Conservation (phyloP, 2,888 invertebrate genomes). For the Nymphalis polychloros region DNA sequence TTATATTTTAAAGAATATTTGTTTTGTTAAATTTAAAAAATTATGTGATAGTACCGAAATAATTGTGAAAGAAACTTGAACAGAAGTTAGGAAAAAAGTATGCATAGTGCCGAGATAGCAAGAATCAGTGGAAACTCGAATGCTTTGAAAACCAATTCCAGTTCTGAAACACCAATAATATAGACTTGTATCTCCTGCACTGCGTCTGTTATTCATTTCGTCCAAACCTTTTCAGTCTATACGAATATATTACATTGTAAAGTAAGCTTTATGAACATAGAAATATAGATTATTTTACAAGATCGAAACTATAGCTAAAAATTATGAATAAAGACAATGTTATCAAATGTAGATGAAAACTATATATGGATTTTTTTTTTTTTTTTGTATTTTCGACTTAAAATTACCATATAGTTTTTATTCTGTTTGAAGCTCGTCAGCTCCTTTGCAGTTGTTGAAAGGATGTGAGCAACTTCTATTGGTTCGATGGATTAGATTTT, state of each 20-base stretch:
- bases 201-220: constrained; percentile 5
- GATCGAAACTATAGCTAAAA: not conserved
- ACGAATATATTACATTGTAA: not conserved
- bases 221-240: not conserved
- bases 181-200: constrained; percentile 7
- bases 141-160: constrained; percentile 12
- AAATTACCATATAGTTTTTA: no score
- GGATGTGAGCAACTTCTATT: no score
- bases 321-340: not conserved
- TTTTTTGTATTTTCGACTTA: no score
- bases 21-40: no score
- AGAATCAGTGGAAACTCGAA: not conserved
- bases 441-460: no score
- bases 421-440: no score
- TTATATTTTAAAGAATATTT: no score
- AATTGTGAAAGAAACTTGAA: not conserved
- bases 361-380: not conserved
- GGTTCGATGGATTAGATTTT: no score
- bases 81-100: not conserved
- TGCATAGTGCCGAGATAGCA: constrained; percentile 1
- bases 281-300: no score
- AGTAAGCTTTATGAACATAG: not conserved
- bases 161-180: constrained; percentile 12
- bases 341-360: not conserved
- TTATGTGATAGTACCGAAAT: not conserved